Evolutionary conservation across 2,113 vertebrate genomes (phyloP).

Genomic region (Scatophagus argus): DNA sequence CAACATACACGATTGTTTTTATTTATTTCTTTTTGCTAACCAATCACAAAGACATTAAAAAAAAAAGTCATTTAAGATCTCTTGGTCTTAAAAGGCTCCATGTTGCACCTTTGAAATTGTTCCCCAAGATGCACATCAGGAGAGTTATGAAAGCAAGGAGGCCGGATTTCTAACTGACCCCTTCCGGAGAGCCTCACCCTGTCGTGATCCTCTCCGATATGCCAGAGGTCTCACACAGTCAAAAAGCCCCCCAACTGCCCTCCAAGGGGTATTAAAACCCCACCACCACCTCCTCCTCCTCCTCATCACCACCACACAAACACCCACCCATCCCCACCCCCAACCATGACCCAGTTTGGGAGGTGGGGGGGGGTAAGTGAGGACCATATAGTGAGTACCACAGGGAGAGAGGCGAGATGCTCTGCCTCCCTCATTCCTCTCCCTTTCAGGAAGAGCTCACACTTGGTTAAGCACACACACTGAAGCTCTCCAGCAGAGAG

Average conservation of each 20-base stretch:
- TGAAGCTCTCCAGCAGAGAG: slow-evolving; percentile 53
- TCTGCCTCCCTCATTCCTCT: slow-evolving; percentile 66
- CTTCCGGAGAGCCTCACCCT: slow-evolving; percentile 8
- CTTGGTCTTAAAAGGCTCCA: background rate
- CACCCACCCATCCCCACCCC: slow-evolving; percentile 58
- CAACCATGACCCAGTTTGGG: slow-evolving; percentile 82
- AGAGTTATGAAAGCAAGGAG: slow-evolving; percentile 22
- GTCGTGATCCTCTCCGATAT: background rate
- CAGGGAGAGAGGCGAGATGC: slow-evolving; percentile 72
- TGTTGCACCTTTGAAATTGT: background rate
- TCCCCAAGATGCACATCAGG: background rate
- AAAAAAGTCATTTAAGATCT: background rate
- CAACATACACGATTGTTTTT: too few relatives aligned
- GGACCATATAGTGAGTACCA: slow-evolving; percentile 76
- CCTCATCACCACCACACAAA: slow-evolving; percentile 33
- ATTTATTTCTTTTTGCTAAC: too few relatives aligned
- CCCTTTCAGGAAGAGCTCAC: slow-evolving; percentile 69
- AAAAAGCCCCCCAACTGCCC: slow-evolving; percentile 33
- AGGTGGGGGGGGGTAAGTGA: slow-evolving; percentile 76
- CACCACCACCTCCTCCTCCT: slow-evolving; percentile 35
- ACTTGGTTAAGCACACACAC: slow-evolving; percentile 72
- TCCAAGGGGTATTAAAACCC: slow-evolving; percentile 58
- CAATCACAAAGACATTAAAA: too few relatives aligned
- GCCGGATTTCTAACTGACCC: slow-evolving; percentile 6
- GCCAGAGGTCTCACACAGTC: slow-evolving; percentile 37